Conservation (phyloP, 2,888 invertebrate species). For the Andrena praecox region DNA sequence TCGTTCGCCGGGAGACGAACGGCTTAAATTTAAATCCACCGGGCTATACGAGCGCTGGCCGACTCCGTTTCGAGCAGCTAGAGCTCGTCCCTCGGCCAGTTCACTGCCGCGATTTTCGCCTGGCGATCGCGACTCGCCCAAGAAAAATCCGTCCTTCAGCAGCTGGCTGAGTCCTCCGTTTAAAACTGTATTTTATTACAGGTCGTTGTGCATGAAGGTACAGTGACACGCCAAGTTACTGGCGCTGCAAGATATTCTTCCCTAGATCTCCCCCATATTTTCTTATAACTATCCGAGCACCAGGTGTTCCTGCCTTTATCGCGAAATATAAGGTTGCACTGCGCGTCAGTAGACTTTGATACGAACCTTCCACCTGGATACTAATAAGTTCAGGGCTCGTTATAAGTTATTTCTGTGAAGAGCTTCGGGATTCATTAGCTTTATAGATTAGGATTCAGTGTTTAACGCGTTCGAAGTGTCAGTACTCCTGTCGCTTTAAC, state of each 20-base stretch:
- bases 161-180: background rate
- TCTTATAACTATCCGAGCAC: too few species aligned
- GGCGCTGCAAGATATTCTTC: background rate
- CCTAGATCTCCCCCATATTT: too few species aligned
- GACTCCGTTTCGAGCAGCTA: slow-evolving; percentile 12
- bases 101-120: slow-evolving; percentile 23
- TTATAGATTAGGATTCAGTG: too few species aligned
- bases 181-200: background rate
- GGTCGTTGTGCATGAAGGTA: background rate
- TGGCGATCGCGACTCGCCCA: background rate
- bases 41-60: slow-evolving; percentile 22
- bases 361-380: too few species aligned
- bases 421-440: too few species aligned
- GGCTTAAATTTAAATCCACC: slow-evolving; percentile 68
- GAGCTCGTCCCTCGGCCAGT: slow-evolving; percentile 14
- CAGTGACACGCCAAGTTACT: background rate
- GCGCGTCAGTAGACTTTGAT: too few species aligned
- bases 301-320: too few species aligned
- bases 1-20: slow-evolving; percentile 64
- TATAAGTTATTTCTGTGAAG: too few species aligned
- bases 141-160: slow-evolving; percentile 5
- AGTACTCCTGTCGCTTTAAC: too few species aligned
- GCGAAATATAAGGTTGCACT: too few species aligned
- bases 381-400: too few species aligned
- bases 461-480: too few species aligned